Evolutionary conservation across 1,140 invertebrate species (phyloP), one percentile per base, ranked within the genome.

Genomic region (Heliothis subflexa): DNA sequence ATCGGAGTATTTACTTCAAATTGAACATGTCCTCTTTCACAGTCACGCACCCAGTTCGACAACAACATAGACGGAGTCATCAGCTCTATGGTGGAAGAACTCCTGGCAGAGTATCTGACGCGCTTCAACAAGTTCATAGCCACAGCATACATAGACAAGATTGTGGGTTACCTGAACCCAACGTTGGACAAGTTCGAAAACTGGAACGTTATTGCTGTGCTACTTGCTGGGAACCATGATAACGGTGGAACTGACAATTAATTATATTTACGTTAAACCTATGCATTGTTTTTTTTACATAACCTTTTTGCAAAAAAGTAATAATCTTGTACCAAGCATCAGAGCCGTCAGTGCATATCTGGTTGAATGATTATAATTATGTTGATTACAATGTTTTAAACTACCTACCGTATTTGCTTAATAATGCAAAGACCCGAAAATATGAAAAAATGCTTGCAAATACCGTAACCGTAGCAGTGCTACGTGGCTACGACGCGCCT

Each of bases 31-130:
- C 16, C 59, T 72, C 64, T 78, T 9, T 90, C 89, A 55, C 86
- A 90, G 89, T 86, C 85, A 21, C 57, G 49, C 9, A 87, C 86
- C 2, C 83, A 89, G 28, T 86, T 87, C 64, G 91, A 91, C 33
- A 76, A 82, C 7, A 91, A 88, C 73, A 85, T 90, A 64, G 91
- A 92, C 71, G 73, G 80, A 14, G 85, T 92, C 59, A 68, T 87
- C 21, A 92, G 88, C 83, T 50, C 82, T 1, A 82, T 91, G 16
- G 78, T 90, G 7, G 83, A 83, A 25, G 89, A 93, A 11, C 64
- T 89, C 5, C 66, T 90, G 28, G 83, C 89, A 0, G 68, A 80
- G 7, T 88, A 90, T 66, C 71, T 91, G 5, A 90, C 75, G 11
- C 79, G 87, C 28, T 87, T 88, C 68, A 92, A 82, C 64, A 82